A percentile compares a stretch with the other conserved stretches of the same genome.
phyloP scores from a whole-genome alignment of 2,113 vertebrate species.

The Pseudolaguvia tuberculata region DNA sequence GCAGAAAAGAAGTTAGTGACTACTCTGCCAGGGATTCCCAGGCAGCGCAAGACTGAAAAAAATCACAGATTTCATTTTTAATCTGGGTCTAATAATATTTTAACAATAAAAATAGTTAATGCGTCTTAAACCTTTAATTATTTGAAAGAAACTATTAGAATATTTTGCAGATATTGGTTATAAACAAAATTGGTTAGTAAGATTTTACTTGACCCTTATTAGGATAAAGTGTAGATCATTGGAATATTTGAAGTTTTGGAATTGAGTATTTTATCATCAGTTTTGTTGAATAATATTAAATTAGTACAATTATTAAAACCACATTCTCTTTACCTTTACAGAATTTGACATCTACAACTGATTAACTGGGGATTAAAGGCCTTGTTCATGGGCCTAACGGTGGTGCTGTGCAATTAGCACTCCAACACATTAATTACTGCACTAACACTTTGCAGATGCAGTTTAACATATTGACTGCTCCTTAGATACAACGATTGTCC shows the following conservation, averaged over 20 bases:
- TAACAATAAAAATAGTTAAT: too few relatives aligned
- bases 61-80: background rate
- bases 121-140: background rate
- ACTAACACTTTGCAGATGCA: too few relatives aligned
- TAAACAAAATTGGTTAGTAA: background rate
- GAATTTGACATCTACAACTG: too few relatives aligned
- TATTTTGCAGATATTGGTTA: too few relatives aligned
- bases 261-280: background rate
- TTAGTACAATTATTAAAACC: background rate
- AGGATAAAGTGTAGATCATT: background rate
- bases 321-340: too few relatives aligned
- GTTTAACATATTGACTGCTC: too few relatives aligned
- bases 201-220: background rate
- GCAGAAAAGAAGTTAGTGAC: slow-evolving; percentile 91
- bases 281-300: background rate
- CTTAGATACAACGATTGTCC: too few relatives aligned
- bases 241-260: too few relatives aligned
- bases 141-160: background rate
- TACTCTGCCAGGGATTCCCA: slow-evolving; percentile 86
- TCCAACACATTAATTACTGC: too few relatives aligned
- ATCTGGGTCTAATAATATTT: background rate
- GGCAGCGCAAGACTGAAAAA: slow-evolving; percentile 80
- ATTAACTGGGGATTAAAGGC: too few relatives aligned
- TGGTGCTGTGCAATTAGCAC: too few relatives aligned
- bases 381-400: too few relatives aligned